Percentiles rank a stretch among this genome's conserved stretches.
phyloP scores from a whole-genome alignment of 2,888 invertebrate species.

The Heteromurus nitidus region DNA sequence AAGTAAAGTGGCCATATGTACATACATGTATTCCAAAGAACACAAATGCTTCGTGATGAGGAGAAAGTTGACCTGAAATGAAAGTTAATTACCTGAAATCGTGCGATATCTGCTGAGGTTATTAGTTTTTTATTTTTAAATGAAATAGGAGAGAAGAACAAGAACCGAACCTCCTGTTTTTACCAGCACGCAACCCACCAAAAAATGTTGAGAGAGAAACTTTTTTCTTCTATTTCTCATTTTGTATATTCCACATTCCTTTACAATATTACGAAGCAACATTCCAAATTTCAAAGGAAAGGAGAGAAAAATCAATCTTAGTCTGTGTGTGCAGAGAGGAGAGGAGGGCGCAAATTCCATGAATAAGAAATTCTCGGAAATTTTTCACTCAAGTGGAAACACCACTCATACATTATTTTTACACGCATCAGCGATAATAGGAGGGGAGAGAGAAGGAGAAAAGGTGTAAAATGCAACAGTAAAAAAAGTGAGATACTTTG shows the following conservation, averaged over 20 bases:
- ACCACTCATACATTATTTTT: conserved; percentile 35
- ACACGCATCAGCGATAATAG: conserved; percentile 28
- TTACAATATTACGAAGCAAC: too few relatives aligned
- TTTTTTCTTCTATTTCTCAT: too few relatives aligned
- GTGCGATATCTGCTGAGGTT: too few relatives aligned
- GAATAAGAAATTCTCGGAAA: conserved; percentile 11
- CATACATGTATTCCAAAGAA: not conserved
- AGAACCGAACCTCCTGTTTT: not conserved
- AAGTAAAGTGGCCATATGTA: too few relatives aligned
- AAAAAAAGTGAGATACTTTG: conserved; percentile 7
- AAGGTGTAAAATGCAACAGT: conserved; percentile 8
- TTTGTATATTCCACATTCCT: too few relatives aligned
- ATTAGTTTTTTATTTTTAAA: conserved; percentile 1
- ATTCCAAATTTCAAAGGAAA: too few relatives aligned
- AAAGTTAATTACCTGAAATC: not conserved
- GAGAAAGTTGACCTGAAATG: not conserved
- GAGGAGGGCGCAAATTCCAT: not conserved
- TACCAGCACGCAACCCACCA: conserved; percentile 31
- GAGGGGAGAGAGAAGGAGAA: not conserved
- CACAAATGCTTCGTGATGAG: not conserved
- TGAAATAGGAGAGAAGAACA: not conserved
- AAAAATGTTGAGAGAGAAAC: too few relatives aligned
- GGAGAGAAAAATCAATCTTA: conserved; percentile 12
- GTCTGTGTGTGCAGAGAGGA: too few relatives aligned
- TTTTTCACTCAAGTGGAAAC: conserved; percentile 31